Evolutionary conservation across 1,140 invertebrate genomes (phyloP), one percentile per base, ranked within the genome.

Genomic region (Bombus breviceps): DNA sequence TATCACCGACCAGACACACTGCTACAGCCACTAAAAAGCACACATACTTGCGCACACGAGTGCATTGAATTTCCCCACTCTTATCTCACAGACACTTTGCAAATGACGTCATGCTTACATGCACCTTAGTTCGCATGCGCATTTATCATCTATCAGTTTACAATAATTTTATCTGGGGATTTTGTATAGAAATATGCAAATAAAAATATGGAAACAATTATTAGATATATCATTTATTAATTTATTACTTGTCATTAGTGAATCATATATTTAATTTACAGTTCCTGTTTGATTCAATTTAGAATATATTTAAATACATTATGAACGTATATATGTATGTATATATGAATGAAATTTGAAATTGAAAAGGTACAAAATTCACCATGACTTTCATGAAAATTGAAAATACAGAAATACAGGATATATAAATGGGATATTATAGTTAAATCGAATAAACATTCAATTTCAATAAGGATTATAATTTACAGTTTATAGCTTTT

Each of bases 31-130:
- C 86, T 62, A 78, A 59, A 66, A 84, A 74, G 22, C 87, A 88
- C 85, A 82, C 73, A 85, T 89, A 91, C 88, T 86, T 81, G 83
- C 68, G 62, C 87, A 87, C 81, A 89, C 91, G 83, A 85, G 79
- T 86, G 73, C 86, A 80, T 82, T 66, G 64, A 75, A 86, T 83
- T 25, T 72, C 43, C 66, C 66, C 73, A 47, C 81, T 47, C 15
- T 68, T 74, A 3, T 15, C 41, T 57, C 22, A n/a, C 47, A 32
- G 69, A 32, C 43, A 89, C 78, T 87, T 90, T 80, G 75, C 69
- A 81, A 80, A 86, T 91, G 89, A 91, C 90, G 90, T 91, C 87
- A 89, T 69, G 39, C 64, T 79, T 79, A 41, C 39, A 71, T 71
- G 22, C 34, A 43, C 10, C 25, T 57, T 69, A 59, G n/a, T 59